phyloP scores from a whole-genome alignment of 2,888 invertebrate genomes.

The Athetis lepigone region DNA sequence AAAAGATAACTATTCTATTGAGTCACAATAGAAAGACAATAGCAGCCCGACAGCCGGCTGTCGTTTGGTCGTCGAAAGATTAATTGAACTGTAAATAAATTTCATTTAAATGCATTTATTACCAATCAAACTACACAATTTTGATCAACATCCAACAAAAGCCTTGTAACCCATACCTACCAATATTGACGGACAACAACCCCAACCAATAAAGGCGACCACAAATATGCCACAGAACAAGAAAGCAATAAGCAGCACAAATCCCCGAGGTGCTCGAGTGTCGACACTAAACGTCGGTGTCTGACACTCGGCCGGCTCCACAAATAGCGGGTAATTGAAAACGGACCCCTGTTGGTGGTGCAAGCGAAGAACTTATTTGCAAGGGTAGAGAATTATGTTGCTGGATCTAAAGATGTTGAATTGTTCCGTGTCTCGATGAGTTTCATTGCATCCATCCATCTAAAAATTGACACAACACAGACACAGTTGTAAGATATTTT shows the following conservation, averaged over 20 bases:
- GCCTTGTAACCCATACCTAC: slow-evolving; percentile 19
- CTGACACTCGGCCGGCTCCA: slow-evolving; percentile 68
- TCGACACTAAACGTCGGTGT: slow-evolving; percentile 74
- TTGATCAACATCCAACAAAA: slow-evolving; percentile 11
- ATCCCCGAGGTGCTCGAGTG: slow-evolving; percentile 61
- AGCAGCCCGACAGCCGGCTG: too few species aligned
- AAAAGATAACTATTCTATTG: too few species aligned
- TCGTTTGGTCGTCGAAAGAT: too few species aligned
- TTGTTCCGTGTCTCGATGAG: too few species aligned
- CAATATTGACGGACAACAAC: slow-evolving; percentile 54
- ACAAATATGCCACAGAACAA: slow-evolving; percentile 55
- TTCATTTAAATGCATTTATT: too few species aligned
- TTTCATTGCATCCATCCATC: too few species aligned
- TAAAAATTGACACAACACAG: too few species aligned
- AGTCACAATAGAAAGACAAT: too few species aligned
- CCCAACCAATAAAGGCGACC: slow-evolving; percentile 44
- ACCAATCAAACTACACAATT: slow-evolving; percentile 1
- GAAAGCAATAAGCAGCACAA: slow-evolving; percentile 61
- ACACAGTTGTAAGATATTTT: too few species aligned
- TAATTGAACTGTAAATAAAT: too few species aligned
- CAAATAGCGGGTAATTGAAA: slow-evolving; percentile 88
- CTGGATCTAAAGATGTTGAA: too few species aligned
- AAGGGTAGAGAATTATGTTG: not conserved
- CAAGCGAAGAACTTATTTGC: slow-evolving; percentile 54
- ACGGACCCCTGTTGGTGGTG: slow-evolving; percentile 68